Percentiles rank a stretch among this genome's conserved stretches.
These are phyloP conservation scores for Andrena camellia DNA, from an alignment of 2,888 invertebrate genomes.

Conservation along the genomic window DNA sequence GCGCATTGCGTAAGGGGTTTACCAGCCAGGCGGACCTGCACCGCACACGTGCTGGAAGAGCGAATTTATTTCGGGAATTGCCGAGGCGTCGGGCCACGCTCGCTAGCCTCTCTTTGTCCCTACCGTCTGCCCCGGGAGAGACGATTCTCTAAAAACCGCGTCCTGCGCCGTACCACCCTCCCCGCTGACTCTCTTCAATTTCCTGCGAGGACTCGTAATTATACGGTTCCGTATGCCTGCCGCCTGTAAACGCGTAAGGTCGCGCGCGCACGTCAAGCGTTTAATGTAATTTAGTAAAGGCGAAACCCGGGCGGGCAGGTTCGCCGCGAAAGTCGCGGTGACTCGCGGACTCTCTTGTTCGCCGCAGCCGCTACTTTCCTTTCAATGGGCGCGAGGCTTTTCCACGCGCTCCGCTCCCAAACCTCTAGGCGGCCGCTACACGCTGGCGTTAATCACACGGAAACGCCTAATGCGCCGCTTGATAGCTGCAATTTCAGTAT, in stretches of 20 bases:
- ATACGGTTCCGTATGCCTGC: slow-evolving; percentile 39
- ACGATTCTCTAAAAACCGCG: slow-evolving; percentile 59
- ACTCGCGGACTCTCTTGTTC: slow-evolving; percentile 36
- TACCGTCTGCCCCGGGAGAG: slow-evolving; percentile 32
- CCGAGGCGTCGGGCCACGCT: slow-evolving; percentile 32
- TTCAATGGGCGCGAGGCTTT: slow-evolving; percentile 42
- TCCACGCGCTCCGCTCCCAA: slow-evolving; percentile 25
- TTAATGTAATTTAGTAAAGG: slow-evolving; percentile 54
- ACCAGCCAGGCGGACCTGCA: slow-evolving; percentile 23
- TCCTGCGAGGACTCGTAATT: slow-evolving; percentile 54
- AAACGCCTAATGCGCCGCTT: slow-evolving; percentile 51
- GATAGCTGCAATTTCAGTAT: slow-evolving; percentile 51
- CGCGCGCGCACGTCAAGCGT: slow-evolving; percentile 36
- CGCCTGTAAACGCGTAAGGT: slow-evolving; percentile 14
- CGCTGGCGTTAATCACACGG: slow-evolving; percentile 47
- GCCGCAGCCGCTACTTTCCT: slow-evolving; percentile 23
- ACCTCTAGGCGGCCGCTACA: slow-evolving; percentile 4
- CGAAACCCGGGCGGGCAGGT: slow-evolving; percentile 1
- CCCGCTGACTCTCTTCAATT: slow-evolving; percentile 43
- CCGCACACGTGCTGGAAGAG: slow-evolving; percentile 59
- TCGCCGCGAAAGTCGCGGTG: slow-evolving; percentile 18
- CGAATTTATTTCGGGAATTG: slow-evolving; percentile 71
- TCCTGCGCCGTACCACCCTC: background rate
- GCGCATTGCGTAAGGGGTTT: slow-evolving; percentile 67
- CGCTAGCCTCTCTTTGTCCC: background rate